These are phyloP conservation scores for Dipodomys ordii DNA, from an alignment of 2,113 vertebrate genomes.

Conservation along the genomic window DNA sequence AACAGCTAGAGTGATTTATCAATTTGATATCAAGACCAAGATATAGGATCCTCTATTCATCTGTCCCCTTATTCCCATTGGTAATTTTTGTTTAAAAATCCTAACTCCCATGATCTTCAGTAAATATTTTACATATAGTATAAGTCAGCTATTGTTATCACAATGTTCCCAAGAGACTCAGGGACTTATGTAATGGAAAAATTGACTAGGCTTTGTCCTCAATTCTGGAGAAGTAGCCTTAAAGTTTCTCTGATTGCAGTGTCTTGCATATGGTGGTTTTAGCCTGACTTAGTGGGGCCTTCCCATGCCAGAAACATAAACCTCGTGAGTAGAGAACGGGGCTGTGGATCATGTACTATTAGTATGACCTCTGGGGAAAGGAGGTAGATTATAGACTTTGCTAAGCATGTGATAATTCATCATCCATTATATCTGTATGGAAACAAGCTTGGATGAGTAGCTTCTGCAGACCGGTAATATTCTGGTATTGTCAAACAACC, in stretches of 20 bases:
- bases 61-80: neutral
- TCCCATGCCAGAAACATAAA: neutral
- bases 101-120: neutral
- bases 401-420: neutral
- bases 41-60: neutral
- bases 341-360: neutral
- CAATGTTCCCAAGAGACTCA: neutral
- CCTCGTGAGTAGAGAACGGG: neutral
- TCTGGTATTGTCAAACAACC: neutral
- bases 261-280: neutral
- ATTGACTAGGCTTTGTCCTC: neutral
- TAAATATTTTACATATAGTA: neutral
- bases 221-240: neutral
- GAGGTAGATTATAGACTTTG: neutral
- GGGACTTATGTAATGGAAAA: neutral
- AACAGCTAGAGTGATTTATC: neutral
- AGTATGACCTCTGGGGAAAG: neutral
- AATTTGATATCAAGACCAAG: neutral
- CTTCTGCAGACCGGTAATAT: neutral
- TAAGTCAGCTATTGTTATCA: neutral
- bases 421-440: neutral
- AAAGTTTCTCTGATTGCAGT: neutral
- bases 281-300: neutral
- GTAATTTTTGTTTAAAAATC: neutral
- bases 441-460: neutral